Evolutionary conservation across 2,113 vertebrate species (phyloP), one percentile per base, ranked within the genome.

Genomic region (Planiliza haematocheilus): DNA sequence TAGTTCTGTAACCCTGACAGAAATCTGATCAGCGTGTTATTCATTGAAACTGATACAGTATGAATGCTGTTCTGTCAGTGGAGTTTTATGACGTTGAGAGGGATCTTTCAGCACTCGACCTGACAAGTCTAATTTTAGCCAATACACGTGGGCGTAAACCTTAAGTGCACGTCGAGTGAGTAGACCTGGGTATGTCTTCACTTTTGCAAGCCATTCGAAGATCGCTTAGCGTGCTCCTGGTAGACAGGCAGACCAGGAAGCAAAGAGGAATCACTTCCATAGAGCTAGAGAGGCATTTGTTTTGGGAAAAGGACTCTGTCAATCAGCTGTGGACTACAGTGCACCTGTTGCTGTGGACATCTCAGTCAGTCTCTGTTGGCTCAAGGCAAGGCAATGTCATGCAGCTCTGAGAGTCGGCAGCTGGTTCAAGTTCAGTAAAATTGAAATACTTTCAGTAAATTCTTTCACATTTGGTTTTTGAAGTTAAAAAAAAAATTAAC

Each of bases 321-420:
- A 59, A 8, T 76, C 73, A 61, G 43, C 55, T 2, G 6, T 12
- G 57, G 7, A 14, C 7, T 56, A 59, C 37, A 41, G 30, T 62
- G 66, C 87, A 89, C 84, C 87, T 91, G 86, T 82, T 76, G 10
- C 74, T 71, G 49, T 60, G 18, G 53, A 72, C 12, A 48, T 70
- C 63, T 81, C 57, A 61, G 48, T 80, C 56, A 52, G 48, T 77
- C 61, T 78, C 39, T 60, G 61, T 42, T 48, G 39, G 12, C 42
- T 48, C 58, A 14, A n/a, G n/a, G n/a, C n/a, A n/a, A n/a, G n/a
- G n/a, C n/a, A n/a, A n/a, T n/a, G 18, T 70, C 71, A 41, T 67
- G 38, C 41, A 2, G 5, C 34, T 21, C 39, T 49, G 34, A 52
- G 39, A 10, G 43, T 50, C 34, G 53, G 50, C 79, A 24, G 60